phyloP scores from a whole-genome alignment of 1,140 invertebrate genomes.

The Sinella curviseta region DNA sequence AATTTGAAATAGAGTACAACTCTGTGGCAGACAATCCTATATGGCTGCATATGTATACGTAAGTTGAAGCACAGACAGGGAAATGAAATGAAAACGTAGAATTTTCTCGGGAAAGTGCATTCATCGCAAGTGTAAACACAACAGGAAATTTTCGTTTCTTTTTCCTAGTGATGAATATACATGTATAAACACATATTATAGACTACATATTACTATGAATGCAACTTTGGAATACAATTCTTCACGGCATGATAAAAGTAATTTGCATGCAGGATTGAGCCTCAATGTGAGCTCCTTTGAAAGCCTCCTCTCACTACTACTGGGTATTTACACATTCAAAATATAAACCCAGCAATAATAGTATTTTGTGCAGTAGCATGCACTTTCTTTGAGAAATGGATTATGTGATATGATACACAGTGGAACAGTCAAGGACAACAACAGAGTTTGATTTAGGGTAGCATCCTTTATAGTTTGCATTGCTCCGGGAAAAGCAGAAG shows the following conservation, averaged over 20 bases:
- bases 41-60: no score
- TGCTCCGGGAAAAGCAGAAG: neutral
- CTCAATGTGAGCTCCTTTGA: neutral
- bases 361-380: neutral
- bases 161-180: neutral
- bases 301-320: neutral
- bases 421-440: neutral
- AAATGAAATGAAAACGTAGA: neutral
- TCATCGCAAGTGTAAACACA: neutral
- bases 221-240: no score
- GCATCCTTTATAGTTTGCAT: neutral
- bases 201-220: no score
- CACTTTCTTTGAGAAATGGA: neutral
- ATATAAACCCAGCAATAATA: neutral
- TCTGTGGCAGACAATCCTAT: no score
- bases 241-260: no score
- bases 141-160: neutral
- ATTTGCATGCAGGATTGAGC: constrained; percentile 9
- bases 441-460: neutral
- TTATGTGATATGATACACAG: neutral
- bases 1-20: no score
- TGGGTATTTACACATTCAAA: neutral
- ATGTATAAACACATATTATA: neutral
- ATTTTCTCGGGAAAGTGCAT: neutral
- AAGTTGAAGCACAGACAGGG: neutral